Percentiles rank a stretch among this genome's conserved stretches.
Conservation (phyloP, 2,113 vertebrate species). For the Tragulus kanchil region DNA sequence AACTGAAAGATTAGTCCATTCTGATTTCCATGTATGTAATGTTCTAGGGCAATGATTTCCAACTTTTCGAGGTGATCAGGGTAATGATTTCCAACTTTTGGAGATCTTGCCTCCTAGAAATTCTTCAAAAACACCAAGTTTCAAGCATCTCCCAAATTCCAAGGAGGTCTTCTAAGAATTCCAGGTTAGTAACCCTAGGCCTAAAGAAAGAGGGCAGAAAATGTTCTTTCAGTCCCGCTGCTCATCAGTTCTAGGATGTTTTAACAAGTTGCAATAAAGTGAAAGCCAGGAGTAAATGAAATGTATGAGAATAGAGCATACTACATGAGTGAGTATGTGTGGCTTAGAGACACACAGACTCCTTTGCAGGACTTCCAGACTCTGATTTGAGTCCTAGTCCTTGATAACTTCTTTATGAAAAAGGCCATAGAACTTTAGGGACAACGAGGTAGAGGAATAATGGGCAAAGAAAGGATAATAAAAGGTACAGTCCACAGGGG, state of each 20-base stretch:
- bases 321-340: neutral
- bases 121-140: neutral
- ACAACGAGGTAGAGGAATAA: neutral
- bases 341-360: neutral
- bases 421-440: neutral
- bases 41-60: conserved; percentile 16
- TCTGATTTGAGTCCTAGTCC: neutral
- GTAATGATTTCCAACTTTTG: too few relatives aligned
- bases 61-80: neutral
- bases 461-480: neutral
- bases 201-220: neutral
- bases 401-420: neutral
- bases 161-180: neutral
- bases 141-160: neutral
- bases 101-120: neutral
- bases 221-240: neutral
- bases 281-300: conserved; percentile 39
- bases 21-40: conserved; percentile 34
- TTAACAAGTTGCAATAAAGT: neutral
- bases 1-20: conserved; percentile 45
- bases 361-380: neutral
- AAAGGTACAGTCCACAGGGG: neutral
- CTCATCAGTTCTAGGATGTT: neutral
- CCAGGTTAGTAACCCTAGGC: neutral
- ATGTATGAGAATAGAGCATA: neutral